Evolutionary conservation across 2,797 vertebrate species (phyloP), one percentile per base, ranked within the genome.

Genomic region (Enteromius thamalakanensis): DNA sequence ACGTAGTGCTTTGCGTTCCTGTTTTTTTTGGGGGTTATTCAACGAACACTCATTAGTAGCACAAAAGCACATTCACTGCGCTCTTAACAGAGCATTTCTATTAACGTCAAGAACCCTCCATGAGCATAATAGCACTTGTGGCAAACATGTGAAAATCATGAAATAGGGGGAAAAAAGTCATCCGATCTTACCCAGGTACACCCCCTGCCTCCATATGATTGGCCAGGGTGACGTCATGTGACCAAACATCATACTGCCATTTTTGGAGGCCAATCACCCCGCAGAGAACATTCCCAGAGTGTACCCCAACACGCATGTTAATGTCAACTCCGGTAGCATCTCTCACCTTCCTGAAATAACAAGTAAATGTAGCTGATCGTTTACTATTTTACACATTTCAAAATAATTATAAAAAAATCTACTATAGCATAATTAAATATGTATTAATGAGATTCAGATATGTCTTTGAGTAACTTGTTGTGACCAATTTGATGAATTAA

Each of bases 241-340:
- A 99, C 98, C 98, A 99, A 42, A 99, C 98, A 6, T 99, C 98
- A 0, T 99, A 99, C 88, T 99, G 98, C 98, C 98, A 99, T 92
- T 99, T 99, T 90, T 97, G 97, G 34, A 99, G 95, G 32, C 98
- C 98, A 1, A 99, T 99, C 21, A 99, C 98, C 0, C 98, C 98
- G 0, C 98, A 99, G 19, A 99, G 96, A 76, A 99, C 98, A 0
- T 99, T 99, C 62, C 98, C 98, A 0, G 98, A 99, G 87, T 99
- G 98, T 69, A 99, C 98, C 17, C 98, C 98, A 0, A 99, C 98
- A 0, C 98, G 96, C 98, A 99, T 99, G 91, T 98, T 98, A 76
- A 99, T 99, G 19, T 99, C 98, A 0, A 99, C 98, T 34, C 96
- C 95, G 0, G 98, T 99, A 72, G 98, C 98, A 0, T 99, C 96